phyloP scores from a whole-genome alignment of 2,888 invertebrate genomes.

The Caenorhabditis sp. region DNA sequence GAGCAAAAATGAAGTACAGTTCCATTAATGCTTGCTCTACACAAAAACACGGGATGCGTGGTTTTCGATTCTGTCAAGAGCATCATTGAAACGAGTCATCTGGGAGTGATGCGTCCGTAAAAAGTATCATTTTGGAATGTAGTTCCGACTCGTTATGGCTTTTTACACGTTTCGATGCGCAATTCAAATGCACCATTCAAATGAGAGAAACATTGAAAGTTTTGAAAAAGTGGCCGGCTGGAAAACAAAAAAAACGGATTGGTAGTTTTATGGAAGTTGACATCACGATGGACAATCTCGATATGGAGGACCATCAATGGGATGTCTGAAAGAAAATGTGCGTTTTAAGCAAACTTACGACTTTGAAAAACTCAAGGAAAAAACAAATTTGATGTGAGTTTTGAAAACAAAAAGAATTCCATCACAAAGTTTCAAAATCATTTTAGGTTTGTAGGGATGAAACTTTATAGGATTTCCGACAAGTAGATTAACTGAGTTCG shows the following conservation, averaged over 20 bases:
- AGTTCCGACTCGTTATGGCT: constrained; percentile 57
- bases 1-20: constrained; percentile 14
- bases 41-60: constrained; percentile 17
- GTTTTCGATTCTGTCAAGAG: constrained; percentile 31
- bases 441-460: no score
- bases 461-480: no score
- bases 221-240: constrained; percentile 25
- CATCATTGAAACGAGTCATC: constrained; percentile 55
- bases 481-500: no score
- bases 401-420: no score
- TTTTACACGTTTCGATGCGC: constrained; percentile 58
- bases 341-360: no score
- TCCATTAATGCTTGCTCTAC: neutral
- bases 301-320: neutral
- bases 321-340: neutral
- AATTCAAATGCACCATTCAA: constrained; percentile 43
- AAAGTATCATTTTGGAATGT: constrained; percentile 59
- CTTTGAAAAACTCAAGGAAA: no score
- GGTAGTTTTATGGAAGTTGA: constrained; percentile 35
- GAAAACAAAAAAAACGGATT: constrained; percentile 30
- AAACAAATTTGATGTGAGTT: no score
- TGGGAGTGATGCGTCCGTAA: constrained; percentile 55
- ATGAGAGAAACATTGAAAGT: constrained; percentile 39
- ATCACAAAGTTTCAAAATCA: no score
- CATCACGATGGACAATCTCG: constrained; percentile 28